Conservation (phyloP, 2,888 invertebrate species). For the Ptilodon capucinus region DNA sequence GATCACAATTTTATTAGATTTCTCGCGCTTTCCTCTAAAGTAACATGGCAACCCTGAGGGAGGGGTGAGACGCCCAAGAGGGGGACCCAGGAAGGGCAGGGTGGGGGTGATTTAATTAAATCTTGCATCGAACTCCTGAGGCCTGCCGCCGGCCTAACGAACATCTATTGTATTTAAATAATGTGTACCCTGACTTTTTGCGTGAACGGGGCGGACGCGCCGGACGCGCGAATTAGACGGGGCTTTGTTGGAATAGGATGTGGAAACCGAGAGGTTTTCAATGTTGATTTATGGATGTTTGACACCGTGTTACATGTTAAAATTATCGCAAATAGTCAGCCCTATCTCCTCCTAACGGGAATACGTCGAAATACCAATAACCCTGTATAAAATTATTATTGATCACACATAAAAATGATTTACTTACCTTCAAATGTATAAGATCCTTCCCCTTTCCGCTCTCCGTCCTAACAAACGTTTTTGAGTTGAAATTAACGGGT, state of each 20-base stretch:
- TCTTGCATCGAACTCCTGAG: conserved; percentile 84
- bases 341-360: no score
- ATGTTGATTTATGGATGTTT: background rate
- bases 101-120: conserved; percentile 82
- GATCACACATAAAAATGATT: background rate
- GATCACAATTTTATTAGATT: background rate
- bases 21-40: background rate
- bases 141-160: conserved; percentile 76
- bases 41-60: conserved; percentile 10
- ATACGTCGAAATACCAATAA: no score
- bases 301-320: no score
- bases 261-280: conserved; percentile 4
- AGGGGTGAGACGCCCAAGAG: conserved; percentile 30
- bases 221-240: conserved; percentile 41
- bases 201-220: conserved; percentile 42
- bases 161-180: conserved; percentile 81
- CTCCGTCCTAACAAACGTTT: conserved; percentile 16
- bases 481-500: conserved; percentile 40
- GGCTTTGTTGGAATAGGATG: conserved; percentile 24
- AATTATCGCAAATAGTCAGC: no score
- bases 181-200: conserved; percentile 76
- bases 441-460: conserved; percentile 1
- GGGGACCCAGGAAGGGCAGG: conserved; percentile 31
- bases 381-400: no score
- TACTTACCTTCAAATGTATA: background rate